Conservation (phyloP, 2,888 invertebrate species). For the Amphipoea lucens region DNA sequence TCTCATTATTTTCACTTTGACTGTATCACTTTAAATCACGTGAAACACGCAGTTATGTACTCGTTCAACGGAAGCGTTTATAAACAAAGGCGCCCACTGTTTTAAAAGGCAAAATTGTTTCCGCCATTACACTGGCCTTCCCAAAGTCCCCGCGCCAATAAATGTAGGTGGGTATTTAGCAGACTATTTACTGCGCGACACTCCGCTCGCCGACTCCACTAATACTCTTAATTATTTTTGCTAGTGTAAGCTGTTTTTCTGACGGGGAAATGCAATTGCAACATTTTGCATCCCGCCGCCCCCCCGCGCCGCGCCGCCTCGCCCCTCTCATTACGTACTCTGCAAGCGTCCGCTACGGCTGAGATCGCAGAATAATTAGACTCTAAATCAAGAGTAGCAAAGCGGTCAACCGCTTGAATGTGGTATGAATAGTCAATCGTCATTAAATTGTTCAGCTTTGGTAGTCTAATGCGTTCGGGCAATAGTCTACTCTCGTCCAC, state of each 20-base stretch:
- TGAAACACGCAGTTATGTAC: slow-evolving; percentile 63
- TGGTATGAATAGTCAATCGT: slow-evolving; percentile 90
- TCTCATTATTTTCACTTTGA: slow-evolving; percentile 65
- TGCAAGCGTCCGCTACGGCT: slow-evolving; percentile 83
- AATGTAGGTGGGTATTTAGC: slow-evolving; percentile 89
- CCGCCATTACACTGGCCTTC: slow-evolving; percentile 84
- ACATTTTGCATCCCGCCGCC: slow-evolving; percentile 86
- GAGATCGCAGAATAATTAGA: slow-evolving; percentile 89
- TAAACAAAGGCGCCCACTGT: slow-evolving; percentile 80
- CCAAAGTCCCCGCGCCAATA: slow-evolving; percentile 85
- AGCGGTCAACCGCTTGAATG: slow-evolving; percentile 88
- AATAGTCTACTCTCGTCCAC: slow-evolving; percentile 68
- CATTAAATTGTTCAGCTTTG: slow-evolving; percentile 90
- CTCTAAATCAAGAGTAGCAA: slow-evolving; percentile 89
- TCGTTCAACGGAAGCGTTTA: slow-evolving; percentile 70
- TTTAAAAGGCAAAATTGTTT: slow-evolving; percentile 87
- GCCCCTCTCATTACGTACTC: slow-evolving; percentile 86
- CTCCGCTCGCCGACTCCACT: slow-evolving; percentile 86
- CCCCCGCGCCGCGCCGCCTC: slow-evolving; percentile 64
- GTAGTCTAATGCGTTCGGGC: slow-evolving; percentile 85
- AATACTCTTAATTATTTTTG: slow-evolving; percentile 90
- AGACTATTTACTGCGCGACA: slow-evolving; percentile 88
- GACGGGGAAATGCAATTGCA: slow-evolving; percentile 88
- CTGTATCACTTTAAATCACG: slow-evolving; percentile 64
- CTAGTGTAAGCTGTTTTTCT: slow-evolving; percentile 90